Conservation (phyloP, 2,888 invertebrate species). For the Caenorhabditis wallacei region DNA sequence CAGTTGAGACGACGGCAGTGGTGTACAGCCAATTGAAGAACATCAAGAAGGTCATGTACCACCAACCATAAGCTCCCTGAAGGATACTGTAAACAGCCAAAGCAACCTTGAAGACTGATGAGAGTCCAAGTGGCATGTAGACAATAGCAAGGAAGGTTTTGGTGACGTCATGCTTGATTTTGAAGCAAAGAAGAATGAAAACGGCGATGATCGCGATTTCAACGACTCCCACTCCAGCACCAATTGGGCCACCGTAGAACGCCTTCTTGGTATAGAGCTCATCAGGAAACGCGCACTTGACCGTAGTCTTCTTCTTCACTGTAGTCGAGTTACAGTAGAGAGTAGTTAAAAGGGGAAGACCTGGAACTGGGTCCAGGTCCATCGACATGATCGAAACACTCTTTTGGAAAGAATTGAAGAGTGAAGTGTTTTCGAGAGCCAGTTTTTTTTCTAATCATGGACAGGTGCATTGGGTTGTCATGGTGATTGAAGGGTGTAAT, state of each 20-base stretch:
- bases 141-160: constrained; percentile 45
- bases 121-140: constrained; percentile 59
- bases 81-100: constrained; percentile 41
- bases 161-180: constrained; percentile 62
- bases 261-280: constrained; percentile 50
- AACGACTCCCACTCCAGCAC: constrained; percentile 33
- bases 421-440: not conserved
- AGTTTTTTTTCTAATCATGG: constrained; percentile 5
- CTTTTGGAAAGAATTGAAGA: constrained; percentile 1
- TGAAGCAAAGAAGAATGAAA: constrained; percentile 53
- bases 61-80: constrained; percentile 51
- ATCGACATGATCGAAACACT: constrained; percentile 33
- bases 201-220: constrained; percentile 41
- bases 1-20: constrained; percentile 30
- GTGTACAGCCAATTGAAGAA: constrained; percentile 58
- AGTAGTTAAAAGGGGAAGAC: constrained; percentile 54
- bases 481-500: not conserved
- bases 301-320: constrained; percentile 49
- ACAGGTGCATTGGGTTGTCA: constrained; percentile 42
- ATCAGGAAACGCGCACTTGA: constrained; percentile 48
- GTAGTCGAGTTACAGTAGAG: constrained; percentile 56
- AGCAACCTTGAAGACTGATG: constrained; percentile 57
- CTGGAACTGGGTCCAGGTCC: constrained; percentile 65
- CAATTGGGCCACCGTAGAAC: constrained; percentile 52
- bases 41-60: constrained; percentile 49